A percentile compares a stretch with the other conserved stretches of the same genome.
These are phyloP conservation scores for Lymantria dispar DNA, from an alignment of 2,888 invertebrate species.

Conservation along the genomic window DNA sequence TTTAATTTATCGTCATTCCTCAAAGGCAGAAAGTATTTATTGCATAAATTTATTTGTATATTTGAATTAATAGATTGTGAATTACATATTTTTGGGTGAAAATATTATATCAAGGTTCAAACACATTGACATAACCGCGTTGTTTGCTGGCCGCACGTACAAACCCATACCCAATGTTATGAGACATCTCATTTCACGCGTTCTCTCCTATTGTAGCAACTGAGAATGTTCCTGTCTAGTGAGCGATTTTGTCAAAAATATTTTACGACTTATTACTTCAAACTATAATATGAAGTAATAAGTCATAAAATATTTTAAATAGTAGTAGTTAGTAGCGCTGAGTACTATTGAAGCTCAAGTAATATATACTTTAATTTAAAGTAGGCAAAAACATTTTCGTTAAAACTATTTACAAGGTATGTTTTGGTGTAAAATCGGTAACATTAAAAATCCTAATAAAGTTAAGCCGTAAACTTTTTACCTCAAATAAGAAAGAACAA, in stretches of 20 bases:
- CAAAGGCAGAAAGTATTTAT: neutral
- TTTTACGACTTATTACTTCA: neutral
- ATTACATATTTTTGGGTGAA: neutral
- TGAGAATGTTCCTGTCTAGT: slow-evolving; percentile 46
- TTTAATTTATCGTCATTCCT: too few relatives aligned
- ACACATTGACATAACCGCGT: slow-evolving; percentile 19
- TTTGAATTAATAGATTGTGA: too few relatives aligned
- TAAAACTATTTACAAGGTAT: too few relatives aligned
- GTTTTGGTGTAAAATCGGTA: too few relatives aligned
- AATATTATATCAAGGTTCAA: slow-evolving; percentile 9
- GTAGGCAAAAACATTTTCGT: too few relatives aligned
- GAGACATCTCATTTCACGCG: slow-evolving; percentile 78
- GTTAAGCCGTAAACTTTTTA: neutral
- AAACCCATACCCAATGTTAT: slow-evolving; percentile 53
- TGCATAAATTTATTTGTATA: neutral
- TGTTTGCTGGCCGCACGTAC: slow-evolving; percentile 20
- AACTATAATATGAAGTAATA: too few relatives aligned
- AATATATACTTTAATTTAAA: too few relatives aligned
- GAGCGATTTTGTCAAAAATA: slow-evolving; percentile 40
- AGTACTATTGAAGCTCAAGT: too few relatives aligned
- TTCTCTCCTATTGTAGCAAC: slow-evolving; percentile 56
- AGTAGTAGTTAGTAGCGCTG: too few relatives aligned
- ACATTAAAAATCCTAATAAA: neutral
- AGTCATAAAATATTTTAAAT: too few relatives aligned
- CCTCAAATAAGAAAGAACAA: slow-evolving; percentile 6